Conservation (phyloP, 92 coral and sea anemone species). For the Anthopleura xanthogrammica region DNA sequence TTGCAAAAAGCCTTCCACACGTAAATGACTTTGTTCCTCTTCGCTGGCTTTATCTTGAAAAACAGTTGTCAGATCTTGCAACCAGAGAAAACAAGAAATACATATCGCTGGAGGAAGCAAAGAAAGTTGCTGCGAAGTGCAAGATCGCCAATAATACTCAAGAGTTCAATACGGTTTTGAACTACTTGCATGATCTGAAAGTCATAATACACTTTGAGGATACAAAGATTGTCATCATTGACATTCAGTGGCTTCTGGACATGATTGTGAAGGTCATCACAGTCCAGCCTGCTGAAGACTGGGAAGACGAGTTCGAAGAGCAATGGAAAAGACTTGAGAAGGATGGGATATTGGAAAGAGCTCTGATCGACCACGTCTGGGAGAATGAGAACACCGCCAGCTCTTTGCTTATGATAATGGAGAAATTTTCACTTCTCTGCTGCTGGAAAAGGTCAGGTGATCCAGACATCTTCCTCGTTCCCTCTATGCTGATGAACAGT, state of each 20-base stretch:
- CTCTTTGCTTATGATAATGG: conserved; percentile 38
- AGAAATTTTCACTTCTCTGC: conserved; percentile 44
- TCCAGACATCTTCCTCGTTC: conserved; percentile 32
- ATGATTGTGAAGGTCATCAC: conserved; percentile 54
- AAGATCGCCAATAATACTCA: not conserved
- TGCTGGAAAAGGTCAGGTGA: not conserved
- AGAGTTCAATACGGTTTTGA: conserved; percentile 34
- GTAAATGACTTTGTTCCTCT: conserved; percentile 24
- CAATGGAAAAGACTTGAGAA: conserved; percentile 42
- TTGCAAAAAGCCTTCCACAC: conserved; percentile 21
- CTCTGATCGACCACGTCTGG: conserved; percentile 31
- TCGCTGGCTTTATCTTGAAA: conserved; percentile 39
- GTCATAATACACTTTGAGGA: conserved; percentile 47
- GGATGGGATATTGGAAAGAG: conserved; percentile 26
- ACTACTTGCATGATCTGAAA: conserved; percentile 54
- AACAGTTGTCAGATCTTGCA: conserved; percentile 1
- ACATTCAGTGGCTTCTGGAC: conserved; percentile 63
- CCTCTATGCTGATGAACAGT: conserved; percentile 39
- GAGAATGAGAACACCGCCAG: not conserved
- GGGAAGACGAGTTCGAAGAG: not conserved
- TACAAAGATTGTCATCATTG: conserved; percentile 41
- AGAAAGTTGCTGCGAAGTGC: conserved; percentile 13
- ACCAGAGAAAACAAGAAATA: conserved; percentile 9
- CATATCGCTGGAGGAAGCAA: conserved; percentile 19
- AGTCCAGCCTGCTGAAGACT: conserved; percentile 21